Conservation (phyloP, 2,113 vertebrate genomes). For the Silurus meridionalis region DNA sequence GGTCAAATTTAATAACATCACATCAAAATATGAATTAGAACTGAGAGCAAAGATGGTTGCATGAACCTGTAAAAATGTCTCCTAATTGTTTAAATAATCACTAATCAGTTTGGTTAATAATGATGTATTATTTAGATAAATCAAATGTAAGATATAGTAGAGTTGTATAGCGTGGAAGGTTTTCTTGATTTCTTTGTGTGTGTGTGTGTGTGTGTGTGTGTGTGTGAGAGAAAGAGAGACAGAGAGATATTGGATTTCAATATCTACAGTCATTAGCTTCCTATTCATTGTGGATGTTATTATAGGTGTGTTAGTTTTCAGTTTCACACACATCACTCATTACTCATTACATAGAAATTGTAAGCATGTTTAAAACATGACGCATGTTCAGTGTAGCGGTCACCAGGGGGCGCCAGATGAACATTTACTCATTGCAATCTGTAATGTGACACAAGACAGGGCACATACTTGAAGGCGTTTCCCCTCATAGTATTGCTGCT, state of each 20-base stretch:
- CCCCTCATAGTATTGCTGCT: too few species aligned
- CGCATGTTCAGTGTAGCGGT: neutral
- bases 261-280: neutral
- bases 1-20: neutral
- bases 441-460: too few species aligned
- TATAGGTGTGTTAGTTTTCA: slow-evolving; percentile 1
- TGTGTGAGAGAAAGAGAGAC: neutral
- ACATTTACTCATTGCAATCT: neutral
- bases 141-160: neutral
- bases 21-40: neutral
- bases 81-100: neutral
- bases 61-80: neutral
- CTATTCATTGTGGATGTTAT: neutral
- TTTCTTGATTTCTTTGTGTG: neutral
- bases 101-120: neutral
- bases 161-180: neutral
- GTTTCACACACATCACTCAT: neutral
- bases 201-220: neutral
- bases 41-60: neutral
- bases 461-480: too few species aligned
- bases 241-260: neutral
- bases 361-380: neutral
- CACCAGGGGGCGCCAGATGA: slow-evolving; percentile 12
- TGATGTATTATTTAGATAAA: neutral
- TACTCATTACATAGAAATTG: neutral